These are phyloP conservation scores for Lithophane socia DNA, from an alignment of 2,888 invertebrate species.

Conservation along the genomic window DNA sequence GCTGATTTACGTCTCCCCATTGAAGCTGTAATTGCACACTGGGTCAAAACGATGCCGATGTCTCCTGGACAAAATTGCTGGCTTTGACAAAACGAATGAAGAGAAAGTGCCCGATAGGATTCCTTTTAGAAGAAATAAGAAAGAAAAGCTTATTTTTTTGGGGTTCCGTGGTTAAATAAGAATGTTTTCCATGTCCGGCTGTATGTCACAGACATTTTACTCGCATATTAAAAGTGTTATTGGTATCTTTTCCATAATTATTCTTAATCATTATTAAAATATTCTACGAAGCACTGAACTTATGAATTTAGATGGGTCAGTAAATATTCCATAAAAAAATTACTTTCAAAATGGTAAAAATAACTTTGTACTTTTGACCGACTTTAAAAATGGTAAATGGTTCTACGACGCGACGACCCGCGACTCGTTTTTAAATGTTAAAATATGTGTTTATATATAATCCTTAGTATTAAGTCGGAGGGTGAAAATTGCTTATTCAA, in stretches of 20 bases:
- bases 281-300: background rate
- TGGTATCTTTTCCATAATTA: too few relatives aligned
- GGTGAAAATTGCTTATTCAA: background rate
- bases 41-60: constrained; percentile 74
- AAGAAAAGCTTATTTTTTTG: constrained; percentile 27
- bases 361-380: background rate
- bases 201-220: too few relatives aligned
- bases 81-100: constrained; percentile 72
- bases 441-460: background rate
- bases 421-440: background rate
- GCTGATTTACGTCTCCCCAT: constrained; percentile 75
- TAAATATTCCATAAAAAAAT: background rate
- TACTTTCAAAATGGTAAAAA: background rate
- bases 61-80: constrained; percentile 71
- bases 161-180: constrained; percentile 4
- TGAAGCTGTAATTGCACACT: constrained; percentile 77
- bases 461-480: background rate
- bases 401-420: background rate
- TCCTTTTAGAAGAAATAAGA: constrained; percentile 67
- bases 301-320: background rate
- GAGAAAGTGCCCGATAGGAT: constrained; percentile 73
- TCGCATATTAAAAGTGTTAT: background rate
- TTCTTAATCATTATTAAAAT: background rate
- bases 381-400: background rate
- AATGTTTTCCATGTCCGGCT: background rate